Conservation (phyloP, 2,113 vertebrate genomes). For the Rhipidura dahli region DNA sequence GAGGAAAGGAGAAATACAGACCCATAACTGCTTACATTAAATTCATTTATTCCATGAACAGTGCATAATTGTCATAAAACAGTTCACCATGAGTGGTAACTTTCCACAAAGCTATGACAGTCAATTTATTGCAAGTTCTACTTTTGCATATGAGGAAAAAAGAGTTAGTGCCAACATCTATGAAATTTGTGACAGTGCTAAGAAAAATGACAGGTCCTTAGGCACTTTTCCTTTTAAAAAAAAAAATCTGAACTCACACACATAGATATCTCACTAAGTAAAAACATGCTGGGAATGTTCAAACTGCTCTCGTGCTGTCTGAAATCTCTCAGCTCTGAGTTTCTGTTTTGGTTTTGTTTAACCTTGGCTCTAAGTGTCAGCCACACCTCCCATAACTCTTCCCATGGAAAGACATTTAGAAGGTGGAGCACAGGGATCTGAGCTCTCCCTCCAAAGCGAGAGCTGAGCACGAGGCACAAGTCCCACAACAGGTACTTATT, state of each 20-base stretch:
- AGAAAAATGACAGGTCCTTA: neutral
- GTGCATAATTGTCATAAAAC: neutral
- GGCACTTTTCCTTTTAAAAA: neutral
- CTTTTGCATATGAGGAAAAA: neutral
- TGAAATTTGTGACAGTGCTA: neutral
- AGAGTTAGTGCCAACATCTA: neutral
- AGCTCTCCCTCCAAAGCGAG: neutral
- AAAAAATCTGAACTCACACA: neutral
- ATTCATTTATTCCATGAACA: neutral
- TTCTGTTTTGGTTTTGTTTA: neutral
- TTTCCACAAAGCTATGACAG: neutral
- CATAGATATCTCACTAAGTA: neutral
- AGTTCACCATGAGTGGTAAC: neutral
- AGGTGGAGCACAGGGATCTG: neutral
- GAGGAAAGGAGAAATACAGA: neutral
- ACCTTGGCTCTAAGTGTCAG: neutral
- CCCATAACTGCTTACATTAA: neutral
- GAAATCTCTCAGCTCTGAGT: neutral
- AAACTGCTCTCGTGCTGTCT: neutral
- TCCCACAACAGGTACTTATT: neutral
- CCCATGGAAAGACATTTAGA: neutral
- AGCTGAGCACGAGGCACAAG: neutral
- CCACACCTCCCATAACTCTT: neutral
- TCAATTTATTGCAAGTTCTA: neutral
- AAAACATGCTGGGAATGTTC: neutral